Conservation (phyloP, 2,113 vertebrate genomes). For the Trochalopteron elliotii region DNA sequence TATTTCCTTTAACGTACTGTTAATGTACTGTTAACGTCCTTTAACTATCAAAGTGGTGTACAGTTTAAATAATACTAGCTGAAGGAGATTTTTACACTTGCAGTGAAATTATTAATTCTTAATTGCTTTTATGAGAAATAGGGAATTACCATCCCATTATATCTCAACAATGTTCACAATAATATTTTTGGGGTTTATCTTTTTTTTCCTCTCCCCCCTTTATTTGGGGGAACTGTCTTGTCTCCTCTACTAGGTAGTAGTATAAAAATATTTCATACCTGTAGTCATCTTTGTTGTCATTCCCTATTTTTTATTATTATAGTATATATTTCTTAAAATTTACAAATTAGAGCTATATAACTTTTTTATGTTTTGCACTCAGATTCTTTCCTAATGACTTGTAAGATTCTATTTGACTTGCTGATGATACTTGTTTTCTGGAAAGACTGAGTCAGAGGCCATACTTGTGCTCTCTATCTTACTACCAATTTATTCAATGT, state of each 20-base stretch:
- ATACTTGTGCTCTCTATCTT: not conserved
- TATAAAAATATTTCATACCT: not conserved
- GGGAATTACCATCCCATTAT: not conserved
- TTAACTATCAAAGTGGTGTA: not conserved
- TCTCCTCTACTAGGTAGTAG: not conserved
- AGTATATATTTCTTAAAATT: not conserved
- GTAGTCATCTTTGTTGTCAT: not conserved
- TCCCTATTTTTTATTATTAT: not conserved
- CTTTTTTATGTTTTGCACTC: not conserved
- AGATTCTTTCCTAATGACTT: not conserved
- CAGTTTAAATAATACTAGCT: not conserved
- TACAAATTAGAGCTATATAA: not conserved
- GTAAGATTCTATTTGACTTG: not conserved
- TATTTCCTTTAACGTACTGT: not conserved
- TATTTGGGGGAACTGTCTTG: not conserved
- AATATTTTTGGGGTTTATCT: not conserved
- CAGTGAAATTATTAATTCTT: not conserved
- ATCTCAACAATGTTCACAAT: not conserved
- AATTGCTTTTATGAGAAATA: not conserved
- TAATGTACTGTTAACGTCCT: too few species aligned
- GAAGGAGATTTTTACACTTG: not conserved
- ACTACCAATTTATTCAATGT: not conserved
- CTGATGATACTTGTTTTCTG: not conserved
- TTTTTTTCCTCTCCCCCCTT: fast-evolving
- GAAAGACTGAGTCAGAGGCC: not conserved